Base-by-base conservation (phyloP, 2,113 vertebrate genomes). In the Uria lomvia region DNA sequence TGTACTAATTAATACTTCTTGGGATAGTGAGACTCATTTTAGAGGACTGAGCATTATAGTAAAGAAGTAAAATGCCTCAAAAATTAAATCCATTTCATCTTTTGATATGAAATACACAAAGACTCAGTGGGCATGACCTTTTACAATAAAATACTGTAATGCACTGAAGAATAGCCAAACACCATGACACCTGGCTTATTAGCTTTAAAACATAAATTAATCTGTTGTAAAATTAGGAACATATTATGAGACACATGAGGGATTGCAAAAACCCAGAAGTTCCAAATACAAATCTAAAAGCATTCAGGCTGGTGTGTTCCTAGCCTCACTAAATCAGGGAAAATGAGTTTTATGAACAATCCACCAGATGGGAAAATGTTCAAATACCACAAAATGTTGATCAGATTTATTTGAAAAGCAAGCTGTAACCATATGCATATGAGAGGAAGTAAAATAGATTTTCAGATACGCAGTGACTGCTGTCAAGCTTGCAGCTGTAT, bases 341-440 rank as follows among this genome's bases (percentile, higher is more conserved):
- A 98, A 98, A 98, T 96, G 82, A 97, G 90, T 97, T 98, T 98
- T 97, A 97, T 92, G 93, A 97, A 96, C 97, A 97, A 92, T 94
- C 80, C 82, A 96, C 94, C 98, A 98, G 97, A 98, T 97, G 98
- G 97, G 93, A 95, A 98, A 98, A 97, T 97, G 78, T 95, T 98
- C 96, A 97, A 97, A 97, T 97, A 92, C 75, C 75, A 95, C 66
- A 94, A 94, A 98, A 96, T 40, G 42, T 96, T 97, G 96, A 94
- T 97, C 95, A 97, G 96, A 98, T 98, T 98, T 98, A 98, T 98
- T 96, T 97, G 93, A 97, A 96, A 96, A 97, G 78, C 96, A 98
- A 97, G 96, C 88, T 96, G 94, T 90, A 97, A 93, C 96, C 94
- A 96, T 97, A 98, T 96, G 98, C 96, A 96, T 90, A 96, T 88